These are phyloP conservation scores for Sus scrofa DNA, from an alignment of 2,113 vertebrate genomes.

Conservation along the genomic window DNA sequence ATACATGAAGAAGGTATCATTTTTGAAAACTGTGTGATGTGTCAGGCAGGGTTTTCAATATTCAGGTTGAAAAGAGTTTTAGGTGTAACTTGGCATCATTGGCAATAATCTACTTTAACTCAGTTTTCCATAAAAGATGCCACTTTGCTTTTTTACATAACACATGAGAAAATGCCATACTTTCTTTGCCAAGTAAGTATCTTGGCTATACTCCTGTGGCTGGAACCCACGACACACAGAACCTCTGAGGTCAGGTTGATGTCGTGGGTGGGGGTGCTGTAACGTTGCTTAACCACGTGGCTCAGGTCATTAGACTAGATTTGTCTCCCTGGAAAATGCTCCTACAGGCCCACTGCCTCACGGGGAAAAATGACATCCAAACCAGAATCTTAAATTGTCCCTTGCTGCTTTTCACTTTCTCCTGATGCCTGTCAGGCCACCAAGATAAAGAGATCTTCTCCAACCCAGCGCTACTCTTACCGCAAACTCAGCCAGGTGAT, in stretches of 20 bases:
- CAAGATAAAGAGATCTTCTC: not conserved
- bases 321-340: not conserved
- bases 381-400: not conserved
- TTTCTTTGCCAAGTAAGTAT: slow-evolving; percentile 16
- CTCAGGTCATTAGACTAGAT: not conserved
- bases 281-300: not conserved
- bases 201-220: not conserved
- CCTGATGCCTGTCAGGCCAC: not conserved
- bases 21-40: slow-evolving; percentile 38
- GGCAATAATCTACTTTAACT: slow-evolving; percentile 66
- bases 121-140: slow-evolving; percentile 63
- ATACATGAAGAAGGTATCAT: not conserved
- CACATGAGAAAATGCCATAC: not conserved
- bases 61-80: slow-evolving; percentile 67
- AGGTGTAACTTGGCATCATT: slow-evolving; percentile 54
- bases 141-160: slow-evolving; percentile 49
- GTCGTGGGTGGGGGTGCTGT: not conserved
- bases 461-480: not conserved
- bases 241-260: not conserved
- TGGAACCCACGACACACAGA: not conserved
- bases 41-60: slow-evolving; percentile 66
- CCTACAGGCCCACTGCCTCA: not conserved
- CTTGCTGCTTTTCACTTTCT: slow-evolving; percentile 32
- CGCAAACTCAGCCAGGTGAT: not conserved
- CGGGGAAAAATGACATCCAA: not conserved